These are phyloP conservation scores for Dasysyrphus tricinctus DNA, from an alignment of 2,888 invertebrate species.

Conservation along the genomic window DNA sequence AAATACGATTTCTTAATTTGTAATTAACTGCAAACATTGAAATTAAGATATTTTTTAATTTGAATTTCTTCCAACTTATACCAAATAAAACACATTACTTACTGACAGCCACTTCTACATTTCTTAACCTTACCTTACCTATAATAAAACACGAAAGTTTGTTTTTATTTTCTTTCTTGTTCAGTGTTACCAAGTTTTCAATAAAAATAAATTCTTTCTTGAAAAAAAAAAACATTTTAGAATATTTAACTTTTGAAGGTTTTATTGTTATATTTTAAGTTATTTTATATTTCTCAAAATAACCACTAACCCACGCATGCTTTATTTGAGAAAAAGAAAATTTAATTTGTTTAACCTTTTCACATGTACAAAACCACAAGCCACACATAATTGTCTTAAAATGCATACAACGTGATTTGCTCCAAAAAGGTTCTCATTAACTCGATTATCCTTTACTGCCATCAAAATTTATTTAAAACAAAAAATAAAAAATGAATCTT, in stretches of 20 bases:
- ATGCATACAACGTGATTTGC: slow-evolving; percentile 68
- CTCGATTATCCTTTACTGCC: background rate
- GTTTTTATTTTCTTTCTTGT: too few relatives aligned
- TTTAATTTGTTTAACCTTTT: slow-evolving; percentile 7
- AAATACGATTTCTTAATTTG: too few relatives aligned
- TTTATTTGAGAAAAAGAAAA: background rate
- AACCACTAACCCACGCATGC: background rate
- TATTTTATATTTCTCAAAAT: background rate
- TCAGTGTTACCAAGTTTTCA: too few relatives aligned
- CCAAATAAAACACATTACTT: too few relatives aligned
- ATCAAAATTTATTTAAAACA: slow-evolving; percentile 1
- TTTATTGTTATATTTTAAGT: background rate
- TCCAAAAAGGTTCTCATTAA: slow-evolving; percentile 44
- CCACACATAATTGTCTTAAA: slow-evolving; percentile 50
- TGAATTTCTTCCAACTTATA: too few relatives aligned
- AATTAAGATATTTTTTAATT: too few relatives aligned
- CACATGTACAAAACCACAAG: slow-evolving; percentile 69
- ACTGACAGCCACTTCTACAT: too few relatives aligned
- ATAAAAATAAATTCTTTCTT: too few relatives aligned
- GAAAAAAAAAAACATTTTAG: background rate
- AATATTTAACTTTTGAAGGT: background rate
- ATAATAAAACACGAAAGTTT: too few relatives aligned
- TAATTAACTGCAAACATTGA: too few relatives aligned
- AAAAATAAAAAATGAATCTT: slow-evolving; percentile 30
- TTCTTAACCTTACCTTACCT: too few relatives aligned